Percentiles rank a stretch among this genome's conserved stretches.
phyloP scores from a whole-genome alignment of 1,140 invertebrate species.

The Macrosteles quadrilineatus region DNA sequence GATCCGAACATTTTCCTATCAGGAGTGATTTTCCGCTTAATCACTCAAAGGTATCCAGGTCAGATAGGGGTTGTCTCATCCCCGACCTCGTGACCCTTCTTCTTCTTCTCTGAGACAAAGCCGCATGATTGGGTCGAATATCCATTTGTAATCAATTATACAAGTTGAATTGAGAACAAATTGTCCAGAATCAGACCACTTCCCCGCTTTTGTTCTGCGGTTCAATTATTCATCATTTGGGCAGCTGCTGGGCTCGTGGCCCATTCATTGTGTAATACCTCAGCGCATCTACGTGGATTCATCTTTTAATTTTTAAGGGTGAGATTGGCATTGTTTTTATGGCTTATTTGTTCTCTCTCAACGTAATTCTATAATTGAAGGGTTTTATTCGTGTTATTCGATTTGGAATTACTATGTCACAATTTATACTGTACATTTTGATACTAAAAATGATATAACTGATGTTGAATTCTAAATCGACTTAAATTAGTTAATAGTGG shows the following conservation, averaged over 20 bases:
- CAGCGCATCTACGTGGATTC: background rate
- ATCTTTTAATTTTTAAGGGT: background rate
- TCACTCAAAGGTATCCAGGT: background rate
- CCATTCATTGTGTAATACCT: background rate
- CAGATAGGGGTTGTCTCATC: background rate
- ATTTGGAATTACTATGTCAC: too few species aligned
- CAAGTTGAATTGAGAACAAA: constrained; percentile 18
- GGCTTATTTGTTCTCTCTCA: too few species aligned
- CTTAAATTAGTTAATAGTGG: too few species aligned
- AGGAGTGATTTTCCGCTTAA: background rate
- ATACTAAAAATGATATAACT: too few species aligned
- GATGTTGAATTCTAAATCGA: too few species aligned
- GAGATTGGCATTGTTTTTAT: background rate
- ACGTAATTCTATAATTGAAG: too few species aligned
- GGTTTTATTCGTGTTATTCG: too few species aligned
- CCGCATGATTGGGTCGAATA: constrained; percentile 8
- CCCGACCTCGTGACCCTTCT: background rate
- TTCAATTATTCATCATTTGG: background rate
- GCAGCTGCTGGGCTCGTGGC: background rate
- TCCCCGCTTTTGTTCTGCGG: background rate
- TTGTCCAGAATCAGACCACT: constrained; percentile 7
- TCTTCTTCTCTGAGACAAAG: constrained; percentile 10
- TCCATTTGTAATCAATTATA: constrained; percentile 25
- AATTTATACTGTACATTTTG: too few species aligned
- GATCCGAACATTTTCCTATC: background rate